These are phyloP conservation scores for Hafferia zeledoni DNA, from an alignment of 2,797 vertebrate species.

Conservation along the genomic window DNA sequence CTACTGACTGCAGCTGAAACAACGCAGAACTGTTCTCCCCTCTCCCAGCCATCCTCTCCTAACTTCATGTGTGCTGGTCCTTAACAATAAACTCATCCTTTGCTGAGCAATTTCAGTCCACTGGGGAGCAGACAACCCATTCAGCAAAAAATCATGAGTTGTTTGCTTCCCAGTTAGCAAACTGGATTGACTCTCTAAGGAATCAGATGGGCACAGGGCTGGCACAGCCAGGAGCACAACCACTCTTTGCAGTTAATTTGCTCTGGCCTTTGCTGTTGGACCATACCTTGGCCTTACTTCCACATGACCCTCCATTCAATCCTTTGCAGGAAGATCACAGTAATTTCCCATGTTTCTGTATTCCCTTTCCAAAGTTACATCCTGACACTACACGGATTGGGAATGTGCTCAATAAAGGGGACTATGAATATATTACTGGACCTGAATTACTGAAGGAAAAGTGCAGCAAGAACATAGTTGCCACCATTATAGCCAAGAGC, in stretches of 20 bases:
- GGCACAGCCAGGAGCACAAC: background rate
- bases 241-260: background rate
- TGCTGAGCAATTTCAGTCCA: background rate
- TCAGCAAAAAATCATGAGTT: background rate
- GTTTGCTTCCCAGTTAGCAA: background rate
- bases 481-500: background rate
- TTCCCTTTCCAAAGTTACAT: background rate
- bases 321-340: background rate
- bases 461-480: accelerated
- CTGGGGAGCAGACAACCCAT: background rate
- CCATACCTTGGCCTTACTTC: background rate
- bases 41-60: background rate
- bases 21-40: background rate
- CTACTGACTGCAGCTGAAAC: background rate
- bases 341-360: background rate
- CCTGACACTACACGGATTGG: background rate
- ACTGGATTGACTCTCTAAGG: background rate
- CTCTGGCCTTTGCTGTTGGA: background rate
- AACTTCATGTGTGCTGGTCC: accelerated
- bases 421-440: background rate
- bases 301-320: background rate
- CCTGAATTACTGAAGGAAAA: background rate
- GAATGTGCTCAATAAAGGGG: background rate
- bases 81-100: background rate
- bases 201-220: background rate